Conservation (phyloP, 2,888 invertebrate genomes). For the Eupithecia dodoneata region DNA sequence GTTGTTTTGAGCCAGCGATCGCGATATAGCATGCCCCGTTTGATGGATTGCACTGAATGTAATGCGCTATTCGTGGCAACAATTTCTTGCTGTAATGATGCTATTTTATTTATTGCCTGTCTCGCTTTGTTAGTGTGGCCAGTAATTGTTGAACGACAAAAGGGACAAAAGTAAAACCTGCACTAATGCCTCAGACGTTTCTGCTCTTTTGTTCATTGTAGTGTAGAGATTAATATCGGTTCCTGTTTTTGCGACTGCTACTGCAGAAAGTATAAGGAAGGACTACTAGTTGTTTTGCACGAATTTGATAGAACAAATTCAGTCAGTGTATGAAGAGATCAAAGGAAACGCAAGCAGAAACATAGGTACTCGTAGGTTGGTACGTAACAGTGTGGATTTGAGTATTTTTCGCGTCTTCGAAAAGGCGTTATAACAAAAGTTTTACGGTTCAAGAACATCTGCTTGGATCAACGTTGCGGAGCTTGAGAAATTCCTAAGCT, state of each 20-base stretch:
- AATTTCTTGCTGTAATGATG: slow-evolving; percentile 41
- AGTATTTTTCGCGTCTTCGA: slow-evolving; percentile 35
- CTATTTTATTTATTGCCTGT: slow-evolving; percentile 37
- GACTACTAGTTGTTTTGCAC: not conserved
- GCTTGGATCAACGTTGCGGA: slow-evolving; percentile 34
- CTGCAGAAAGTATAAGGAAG: not conserved
- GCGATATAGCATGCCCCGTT: slow-evolving; percentile 66
- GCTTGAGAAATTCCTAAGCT: slow-evolving; percentile 36
- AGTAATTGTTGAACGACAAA: slow-evolving; percentile 33
- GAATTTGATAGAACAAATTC: slow-evolving; percentile 16
- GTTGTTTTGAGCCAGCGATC: slow-evolving; percentile 55
- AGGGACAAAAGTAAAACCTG: slow-evolving; percentile 26
- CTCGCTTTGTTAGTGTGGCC: slow-evolving; percentile 30
- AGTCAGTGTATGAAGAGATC: slow-evolving; percentile 32
- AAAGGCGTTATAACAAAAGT: slow-evolving; percentile 39
- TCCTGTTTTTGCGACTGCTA: not conserved
- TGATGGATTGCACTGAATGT: slow-evolving; percentile 69
- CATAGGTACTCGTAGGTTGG: not conserved
- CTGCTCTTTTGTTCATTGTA: slow-evolving; percentile 18
- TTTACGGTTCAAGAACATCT: slow-evolving; percentile 35
- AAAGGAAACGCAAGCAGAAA: slow-evolving; percentile 28
- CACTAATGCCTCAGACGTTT: slow-evolving; percentile 19
- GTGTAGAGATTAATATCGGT: slow-evolving; percentile 10
- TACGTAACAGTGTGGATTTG: slow-evolving; percentile 24
- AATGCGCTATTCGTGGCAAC: slow-evolving; percentile 51